Evolutionary conservation across 2,113 vertebrate species (phyloP).

Genomic region (Sphyrna mokarran): DNA sequence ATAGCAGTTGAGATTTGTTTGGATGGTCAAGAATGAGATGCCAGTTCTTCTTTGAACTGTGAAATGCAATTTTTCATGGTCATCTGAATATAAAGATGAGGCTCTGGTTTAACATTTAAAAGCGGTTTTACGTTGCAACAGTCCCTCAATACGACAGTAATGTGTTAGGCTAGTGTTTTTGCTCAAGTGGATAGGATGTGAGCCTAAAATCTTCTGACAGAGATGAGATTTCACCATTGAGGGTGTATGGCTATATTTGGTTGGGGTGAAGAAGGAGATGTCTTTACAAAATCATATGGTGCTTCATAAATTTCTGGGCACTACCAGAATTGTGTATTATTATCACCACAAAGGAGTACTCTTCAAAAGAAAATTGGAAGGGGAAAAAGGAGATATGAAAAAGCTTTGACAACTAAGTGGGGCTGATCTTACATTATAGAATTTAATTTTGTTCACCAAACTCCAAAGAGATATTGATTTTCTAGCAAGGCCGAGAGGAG

Average conservation of each 20-base stretch:
- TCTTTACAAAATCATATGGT: not conserved
- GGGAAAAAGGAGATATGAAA: too few species aligned
- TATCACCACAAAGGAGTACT: not conserved
- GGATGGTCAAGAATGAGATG: not conserved
- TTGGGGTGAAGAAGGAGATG: not conserved
- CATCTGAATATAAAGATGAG: not conserved
- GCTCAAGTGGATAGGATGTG: not conserved
- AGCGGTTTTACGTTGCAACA: not conserved
- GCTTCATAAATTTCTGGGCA: not conserved
- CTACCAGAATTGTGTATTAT: not conserved
- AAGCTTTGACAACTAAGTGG: not conserved
- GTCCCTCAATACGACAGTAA: not conserved
- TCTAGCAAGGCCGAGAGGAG: not conserved
- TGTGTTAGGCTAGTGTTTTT: not conserved
- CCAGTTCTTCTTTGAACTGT: not conserved
- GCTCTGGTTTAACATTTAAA: not conserved
- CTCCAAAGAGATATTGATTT: slow-evolving; percentile 29
- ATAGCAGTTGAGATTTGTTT: not conserved
- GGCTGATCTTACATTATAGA: not conserved
- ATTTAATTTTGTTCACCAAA: slow-evolving; percentile 12
- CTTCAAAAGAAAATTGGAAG: too few species aligned
- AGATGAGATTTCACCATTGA: not conserved
- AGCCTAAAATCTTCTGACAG: not conserved
- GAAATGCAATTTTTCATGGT: not conserved
- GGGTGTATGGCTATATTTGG: not conserved